Evolutionary conservation across 2,797 vertebrate species (phyloP).

Genomic region (Clarias fuscus): DNA sequence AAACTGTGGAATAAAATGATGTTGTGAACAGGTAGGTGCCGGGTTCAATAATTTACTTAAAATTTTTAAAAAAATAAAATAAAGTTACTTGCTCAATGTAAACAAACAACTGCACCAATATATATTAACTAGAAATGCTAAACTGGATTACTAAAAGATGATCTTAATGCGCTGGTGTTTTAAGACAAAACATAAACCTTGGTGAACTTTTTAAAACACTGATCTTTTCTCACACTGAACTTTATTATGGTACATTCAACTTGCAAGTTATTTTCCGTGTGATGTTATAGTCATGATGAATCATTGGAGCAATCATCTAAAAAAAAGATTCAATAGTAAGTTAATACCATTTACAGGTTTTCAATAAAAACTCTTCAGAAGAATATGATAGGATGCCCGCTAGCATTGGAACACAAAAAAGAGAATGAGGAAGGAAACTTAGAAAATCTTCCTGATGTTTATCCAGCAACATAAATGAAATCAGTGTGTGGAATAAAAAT

Average conservation of each 20-base stretch:
- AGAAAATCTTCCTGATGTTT: too few relatives aligned
- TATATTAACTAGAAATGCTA: too few relatives aligned
- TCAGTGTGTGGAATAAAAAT: too few relatives aligned
- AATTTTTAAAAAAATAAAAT: too few relatives aligned
- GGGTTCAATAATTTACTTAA: too few relatives aligned
- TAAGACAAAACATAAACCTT: conserved; percentile 9
- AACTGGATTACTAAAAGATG: too few relatives aligned
- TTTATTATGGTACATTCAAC: neutral
- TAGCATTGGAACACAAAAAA: neutral
- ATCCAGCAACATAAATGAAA: too few relatives aligned
- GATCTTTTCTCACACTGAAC: conserved; percentile 44
- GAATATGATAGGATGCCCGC: conserved; percentile 2
- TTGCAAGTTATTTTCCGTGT: neutral
- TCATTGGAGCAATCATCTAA: neutral
- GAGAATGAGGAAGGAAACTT: conserved; percentile 9
- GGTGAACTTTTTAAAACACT: conserved; percentile 54
- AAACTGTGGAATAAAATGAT: too few relatives aligned
- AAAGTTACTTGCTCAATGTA: too few relatives aligned
- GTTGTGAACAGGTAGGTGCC: too few relatives aligned
- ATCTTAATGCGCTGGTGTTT: too few relatives aligned
- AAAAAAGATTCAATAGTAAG: neutral
- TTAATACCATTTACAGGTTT: neutral
- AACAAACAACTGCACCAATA: too few relatives aligned
- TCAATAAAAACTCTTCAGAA: neutral
- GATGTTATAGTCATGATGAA: neutral